Conservation (phyloP, 2,797 vertebrate species). For the Sebastes itinus region DNA sequence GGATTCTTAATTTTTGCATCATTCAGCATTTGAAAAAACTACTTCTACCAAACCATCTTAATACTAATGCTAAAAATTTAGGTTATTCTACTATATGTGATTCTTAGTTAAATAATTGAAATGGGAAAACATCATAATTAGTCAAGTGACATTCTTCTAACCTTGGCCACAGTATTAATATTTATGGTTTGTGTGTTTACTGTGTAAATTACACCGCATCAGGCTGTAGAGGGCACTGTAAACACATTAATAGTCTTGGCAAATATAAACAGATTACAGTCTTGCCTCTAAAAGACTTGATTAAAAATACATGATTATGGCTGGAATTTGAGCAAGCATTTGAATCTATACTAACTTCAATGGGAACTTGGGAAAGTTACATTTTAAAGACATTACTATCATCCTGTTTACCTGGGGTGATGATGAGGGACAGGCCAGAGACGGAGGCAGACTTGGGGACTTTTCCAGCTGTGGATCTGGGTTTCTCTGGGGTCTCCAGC, state of each 20-base stretch:
- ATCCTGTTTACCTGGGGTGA: conserved; percentile 84
- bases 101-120: neutral
- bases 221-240: conserved; percentile 63
- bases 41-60: neutral
- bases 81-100: neutral
- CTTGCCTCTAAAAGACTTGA: neutral
- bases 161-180: neutral
- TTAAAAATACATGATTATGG: neutral
- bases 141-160: neutral
- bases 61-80: neutral
- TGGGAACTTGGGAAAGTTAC: neutral
- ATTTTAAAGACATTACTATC: neutral
- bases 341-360: neutral
- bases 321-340: neutral
- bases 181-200: neutral
- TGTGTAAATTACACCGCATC: neutral
- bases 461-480: conserved; percentile 70
- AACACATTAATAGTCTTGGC: conserved; percentile 26
- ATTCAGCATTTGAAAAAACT: neutral
- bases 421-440: conserved; percentile 91
- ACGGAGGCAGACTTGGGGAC: conserved; percentile 93
- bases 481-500: conserved; percentile 83
- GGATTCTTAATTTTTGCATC: neutral
- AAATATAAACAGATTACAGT: neutral
- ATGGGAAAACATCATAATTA: neutral